Conservation (phyloP, 1,140 invertebrate genomes). For the Heliconius melpomene region DNA sequence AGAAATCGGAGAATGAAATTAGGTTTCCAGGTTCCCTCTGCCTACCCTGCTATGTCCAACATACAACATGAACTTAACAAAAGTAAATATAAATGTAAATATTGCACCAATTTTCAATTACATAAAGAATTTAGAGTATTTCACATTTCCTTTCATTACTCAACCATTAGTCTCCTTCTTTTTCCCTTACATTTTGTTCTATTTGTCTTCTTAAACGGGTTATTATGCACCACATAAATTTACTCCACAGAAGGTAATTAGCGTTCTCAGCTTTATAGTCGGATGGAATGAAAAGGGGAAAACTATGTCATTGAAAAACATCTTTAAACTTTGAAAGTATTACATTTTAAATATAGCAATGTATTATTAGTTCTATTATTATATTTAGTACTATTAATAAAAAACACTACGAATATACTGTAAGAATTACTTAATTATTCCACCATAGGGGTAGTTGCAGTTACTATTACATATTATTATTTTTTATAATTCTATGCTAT, state of each 20-base stretch:
- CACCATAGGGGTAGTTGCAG: too few relatives aligned
- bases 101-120: too few relatives aligned
- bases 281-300: neutral
- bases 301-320: slow-evolving; percentile 7
- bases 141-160: neutral
- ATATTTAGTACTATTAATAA: too few relatives aligned
- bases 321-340: neutral
- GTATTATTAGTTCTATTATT: too few relatives aligned
- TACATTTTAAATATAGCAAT: too few relatives aligned
- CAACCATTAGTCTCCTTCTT: neutral
- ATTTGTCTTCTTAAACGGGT: neutral
- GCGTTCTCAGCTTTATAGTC: slow-evolving; percentile 3
- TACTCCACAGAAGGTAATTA: slow-evolving; percentile 1
- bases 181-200: neutral
- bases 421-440: too few relatives aligned
- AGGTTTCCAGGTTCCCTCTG: too few relatives aligned
- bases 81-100: neutral
- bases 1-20: neutral
- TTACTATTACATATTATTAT: too few relatives aligned
- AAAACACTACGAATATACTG: too few relatives aligned
- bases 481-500: too few relatives aligned
- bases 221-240: slow-evolving; percentile 6
- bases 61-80: neutral
- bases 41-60: too few relatives aligned
- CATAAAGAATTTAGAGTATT: too few relatives aligned